Evolutionary conservation across 2,888 invertebrate species (phyloP).

Genomic region (Sminthurides aquaticus): DNA sequence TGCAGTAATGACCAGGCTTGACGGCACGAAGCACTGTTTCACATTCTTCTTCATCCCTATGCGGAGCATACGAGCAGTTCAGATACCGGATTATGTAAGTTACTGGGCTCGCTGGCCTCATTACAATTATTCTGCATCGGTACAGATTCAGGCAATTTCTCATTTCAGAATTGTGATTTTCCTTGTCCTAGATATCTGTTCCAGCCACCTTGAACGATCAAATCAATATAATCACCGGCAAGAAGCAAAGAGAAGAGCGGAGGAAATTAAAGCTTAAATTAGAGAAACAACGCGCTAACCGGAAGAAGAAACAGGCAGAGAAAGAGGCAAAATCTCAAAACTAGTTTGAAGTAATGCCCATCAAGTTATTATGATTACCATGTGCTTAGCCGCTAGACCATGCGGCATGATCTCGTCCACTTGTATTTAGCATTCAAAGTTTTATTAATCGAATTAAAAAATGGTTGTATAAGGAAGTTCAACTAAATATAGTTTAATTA

Average conservation of each 20-base stretch:
- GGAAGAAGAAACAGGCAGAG: slow-evolving; percentile 4
- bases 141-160: too few species aligned
- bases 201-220: slow-evolving; percentile 18
- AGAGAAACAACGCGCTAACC: slow-evolving; percentile 11
- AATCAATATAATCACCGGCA: slow-evolving; percentile 21
- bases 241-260: slow-evolving; percentile 20
- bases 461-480: too few species aligned
- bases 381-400: too few species aligned
- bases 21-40: slow-evolving; percentile 13
- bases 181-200: slow-evolving; percentile 12
- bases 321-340: slow-evolving; percentile 9
- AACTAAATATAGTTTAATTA: too few species aligned
- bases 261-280: slow-evolving; percentile 9
- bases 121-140: background rate
- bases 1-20: slow-evolving; percentile 13
- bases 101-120: too few species aligned
- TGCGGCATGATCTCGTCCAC: too few species aligned
- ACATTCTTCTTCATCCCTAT: slow-evolving; percentile 20
- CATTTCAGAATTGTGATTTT: too few species aligned
- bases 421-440: too few species aligned
- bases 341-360: too few species aligned
- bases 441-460: too few species aligned
- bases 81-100: slow-evolving; percentile 22
- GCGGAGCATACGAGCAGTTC: slow-evolving; percentile 12
- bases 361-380: too few species aligned